Base-by-base conservation (phyloP, 1,140 invertebrate genomes). In the Planococcus citri region DNA sequence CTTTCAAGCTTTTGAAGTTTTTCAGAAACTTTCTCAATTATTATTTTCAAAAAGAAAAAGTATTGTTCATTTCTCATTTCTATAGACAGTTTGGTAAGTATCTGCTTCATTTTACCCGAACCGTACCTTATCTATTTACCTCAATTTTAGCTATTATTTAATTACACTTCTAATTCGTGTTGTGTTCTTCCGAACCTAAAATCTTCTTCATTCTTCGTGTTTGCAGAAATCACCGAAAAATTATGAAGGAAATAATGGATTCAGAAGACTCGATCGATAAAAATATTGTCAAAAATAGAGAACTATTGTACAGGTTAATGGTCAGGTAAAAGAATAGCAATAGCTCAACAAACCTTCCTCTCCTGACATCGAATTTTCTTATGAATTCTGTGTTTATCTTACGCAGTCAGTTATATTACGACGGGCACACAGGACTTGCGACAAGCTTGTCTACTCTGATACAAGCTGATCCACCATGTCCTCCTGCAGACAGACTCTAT, bases 401-500 rank as follows among this genome's bases (percentile, higher is more conserved):
- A 83, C 80, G 20, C 78, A 97, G 95, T 75, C 92, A 94, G 78
- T 77, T 94, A 14, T 91, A 89, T 76, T 93, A 94, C 75, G 96
- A 98, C 86, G 95, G 95, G 6, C 87, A 96, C 79, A 91, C 95
- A 78, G 85, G 87, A 25, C 79, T 97, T 29, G 95, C 95, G 0
- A 86, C 92, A 0, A 89, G 86, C 69, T 78, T 98, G 51, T 86
- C 91, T 1, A 85, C 86, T 70, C 78, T 88, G 24, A 86, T 93
- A 0, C 91, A 95, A 77, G 87, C 92, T 0, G 91, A 95, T 74
- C 91, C 92, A 69, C 86, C 92, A 24, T 97, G 95, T 78, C 92
- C 96, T 12, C 95, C 96, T 0, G 97, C 94, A 41, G 95, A 99
- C 78, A 84, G 92, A 75, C 82, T 98, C 0, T 80, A 94, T 12